phyloP scores from a whole-genome alignment of 2,113 vertebrate species.

The Saccopteryx leptura region DNA sequence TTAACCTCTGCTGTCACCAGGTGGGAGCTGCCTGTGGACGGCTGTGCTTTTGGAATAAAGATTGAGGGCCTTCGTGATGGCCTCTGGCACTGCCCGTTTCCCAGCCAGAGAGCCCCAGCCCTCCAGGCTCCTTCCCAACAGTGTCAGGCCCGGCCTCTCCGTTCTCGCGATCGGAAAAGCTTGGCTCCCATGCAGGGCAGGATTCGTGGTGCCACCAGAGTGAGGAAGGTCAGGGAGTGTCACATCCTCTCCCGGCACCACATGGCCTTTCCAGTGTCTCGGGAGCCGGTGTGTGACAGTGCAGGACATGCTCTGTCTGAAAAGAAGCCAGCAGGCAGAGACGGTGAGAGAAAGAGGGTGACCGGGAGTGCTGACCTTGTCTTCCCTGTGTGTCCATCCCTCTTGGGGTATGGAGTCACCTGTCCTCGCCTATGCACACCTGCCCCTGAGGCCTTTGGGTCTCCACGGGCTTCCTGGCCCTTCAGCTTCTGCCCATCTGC shows the following conservation, averaged over 20 bases:
- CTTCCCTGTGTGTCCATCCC: not conserved
- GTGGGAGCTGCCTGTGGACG: rapidly evolving
- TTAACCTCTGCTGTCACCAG: not conserved
- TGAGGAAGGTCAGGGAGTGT: rapidly evolving
- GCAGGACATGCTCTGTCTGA: not conserved
- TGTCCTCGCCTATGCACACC: no score
- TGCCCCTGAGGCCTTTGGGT: not conserved
- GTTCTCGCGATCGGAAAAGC: rapidly evolving
- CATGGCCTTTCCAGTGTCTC: rapidly evolving
- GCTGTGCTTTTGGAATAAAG: not conserved
- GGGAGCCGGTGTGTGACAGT: not conserved
- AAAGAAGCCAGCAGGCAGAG: not conserved
- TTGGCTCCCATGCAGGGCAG: rapidly evolving
- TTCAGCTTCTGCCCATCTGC: not conserved
- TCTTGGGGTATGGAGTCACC: not conserved
- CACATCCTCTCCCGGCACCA: rapidly evolving
- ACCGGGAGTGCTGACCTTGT: not conserved
- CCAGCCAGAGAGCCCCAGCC: rapidly evolving
- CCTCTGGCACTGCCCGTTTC: rapidly evolving
- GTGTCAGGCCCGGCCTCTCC: no score
- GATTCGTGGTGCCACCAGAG: rapidly evolving
- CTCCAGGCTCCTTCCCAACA: no score
- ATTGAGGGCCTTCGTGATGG: not conserved
- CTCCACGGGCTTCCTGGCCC: not conserved
- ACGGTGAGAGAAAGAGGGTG: not conserved